phyloP scores from a whole-genome alignment of 2,797 vertebrate species.

The Clamator glandarius region DNA sequence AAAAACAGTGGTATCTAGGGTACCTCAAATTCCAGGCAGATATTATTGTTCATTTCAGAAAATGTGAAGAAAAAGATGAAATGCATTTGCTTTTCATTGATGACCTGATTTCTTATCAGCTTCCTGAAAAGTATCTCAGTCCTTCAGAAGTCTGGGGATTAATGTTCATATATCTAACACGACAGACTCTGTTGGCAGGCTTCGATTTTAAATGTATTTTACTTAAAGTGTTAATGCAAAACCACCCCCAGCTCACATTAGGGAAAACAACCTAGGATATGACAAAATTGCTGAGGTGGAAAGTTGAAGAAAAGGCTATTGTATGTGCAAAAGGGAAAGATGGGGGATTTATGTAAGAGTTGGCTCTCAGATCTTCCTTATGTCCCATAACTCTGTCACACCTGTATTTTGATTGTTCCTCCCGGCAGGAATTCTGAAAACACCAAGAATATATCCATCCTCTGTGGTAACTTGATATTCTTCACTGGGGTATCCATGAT shows the following conservation, averaged over 20 bases:
- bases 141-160: not conserved
- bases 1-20: not conserved
- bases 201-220: not conserved
- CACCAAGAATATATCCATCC: slow-evolving; percentile 88
- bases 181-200: not conserved
- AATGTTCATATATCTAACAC: not conserved
- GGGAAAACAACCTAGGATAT: accelerated
- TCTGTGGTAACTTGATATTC: slow-evolving; percentile 88
- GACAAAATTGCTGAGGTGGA: not conserved
- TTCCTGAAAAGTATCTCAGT: not conserved
- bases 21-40: not conserved
- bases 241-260: not conserved
- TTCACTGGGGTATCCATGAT: slow-evolving; percentile 87
- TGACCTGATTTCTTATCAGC: not conserved
- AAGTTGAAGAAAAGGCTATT: not conserved
- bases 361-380: not conserved
- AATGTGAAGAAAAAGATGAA: not conserved
- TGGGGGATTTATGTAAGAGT: accelerated
- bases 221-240: not conserved
- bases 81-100: not conserved
- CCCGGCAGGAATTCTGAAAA: slow-evolving; percentile 55
- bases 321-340: not conserved
- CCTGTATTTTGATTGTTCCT: slow-evolving; percentile 13
- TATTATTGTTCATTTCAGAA: not conserved
- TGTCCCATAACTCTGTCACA: not conserved